phyloP scores from a whole-genome alignment of 2,113 vertebrate species.

The Corythornis madagascariensis region DNA sequence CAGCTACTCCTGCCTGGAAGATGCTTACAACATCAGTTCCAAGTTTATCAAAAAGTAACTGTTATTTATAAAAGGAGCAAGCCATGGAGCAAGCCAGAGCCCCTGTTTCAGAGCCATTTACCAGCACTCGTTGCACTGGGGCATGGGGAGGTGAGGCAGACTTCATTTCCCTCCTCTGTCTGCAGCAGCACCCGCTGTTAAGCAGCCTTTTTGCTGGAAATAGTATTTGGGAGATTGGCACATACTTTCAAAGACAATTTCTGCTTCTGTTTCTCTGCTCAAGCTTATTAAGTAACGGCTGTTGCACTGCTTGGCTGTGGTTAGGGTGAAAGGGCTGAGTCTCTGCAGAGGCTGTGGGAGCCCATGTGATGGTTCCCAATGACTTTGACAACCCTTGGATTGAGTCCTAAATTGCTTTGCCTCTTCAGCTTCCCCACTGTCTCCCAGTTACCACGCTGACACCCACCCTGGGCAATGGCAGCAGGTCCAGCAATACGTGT shows the following conservation, averaged over 20 bases:
- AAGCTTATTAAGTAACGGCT: not conserved
- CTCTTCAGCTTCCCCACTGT: not conserved
- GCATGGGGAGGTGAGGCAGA: not conserved
- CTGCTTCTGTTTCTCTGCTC: not conserved
- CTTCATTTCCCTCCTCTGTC: not conserved
- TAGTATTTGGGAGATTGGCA: not conserved
- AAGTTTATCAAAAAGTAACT: not conserved
- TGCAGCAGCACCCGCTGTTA: not conserved
- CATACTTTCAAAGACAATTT: not conserved
- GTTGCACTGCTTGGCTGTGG: not conserved
- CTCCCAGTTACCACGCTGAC: rapidly evolving
- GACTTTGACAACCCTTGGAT: not conserved
- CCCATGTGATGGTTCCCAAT: not conserved
- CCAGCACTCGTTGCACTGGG: not conserved
- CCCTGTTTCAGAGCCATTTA: slow-evolving; percentile 19
- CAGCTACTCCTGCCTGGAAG: not conserved
- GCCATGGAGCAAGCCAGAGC: not conserved
- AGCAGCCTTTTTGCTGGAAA: slow-evolving; percentile 37
- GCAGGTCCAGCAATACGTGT: rapidly evolving
- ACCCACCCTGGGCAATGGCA: rapidly evolving
- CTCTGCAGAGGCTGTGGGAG: not conserved
- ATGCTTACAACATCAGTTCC: not conserved
- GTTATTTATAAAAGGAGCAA: not conserved
- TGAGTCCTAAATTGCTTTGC: not conserved
- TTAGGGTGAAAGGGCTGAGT: not conserved